Evolutionary conservation across 2,797 vertebrate species (phyloP).

Genomic region (Gallinago solitaria): DNA sequence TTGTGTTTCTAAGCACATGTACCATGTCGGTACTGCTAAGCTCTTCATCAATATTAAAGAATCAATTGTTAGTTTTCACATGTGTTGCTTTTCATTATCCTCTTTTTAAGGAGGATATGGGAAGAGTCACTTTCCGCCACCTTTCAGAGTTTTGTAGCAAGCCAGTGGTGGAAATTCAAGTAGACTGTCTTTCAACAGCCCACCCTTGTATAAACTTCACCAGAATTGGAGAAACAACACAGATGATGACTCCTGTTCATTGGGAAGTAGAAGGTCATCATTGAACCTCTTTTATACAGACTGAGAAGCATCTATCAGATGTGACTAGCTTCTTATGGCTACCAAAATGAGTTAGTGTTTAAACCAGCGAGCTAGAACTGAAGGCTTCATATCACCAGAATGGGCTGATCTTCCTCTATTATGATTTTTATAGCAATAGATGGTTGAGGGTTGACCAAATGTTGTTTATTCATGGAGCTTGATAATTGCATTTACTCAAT

Average conservation of each 20-base stretch:
- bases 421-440: background rate
- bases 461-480: background rate
- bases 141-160: background rate
- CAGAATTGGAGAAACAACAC: accelerated
- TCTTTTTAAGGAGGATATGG: background rate
- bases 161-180: background rate
- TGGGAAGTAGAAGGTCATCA: background rate
- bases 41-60: conserved; percentile 25
- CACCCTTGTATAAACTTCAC: background rate
- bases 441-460: background rate
- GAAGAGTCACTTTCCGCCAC: background rate
- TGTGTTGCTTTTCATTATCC: background rate
- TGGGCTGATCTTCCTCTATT: background rate
- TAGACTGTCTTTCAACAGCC: background rate
- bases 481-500: background rate
- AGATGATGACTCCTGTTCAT: background rate
- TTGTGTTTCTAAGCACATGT: background rate
- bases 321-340: background rate
- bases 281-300: background rate
- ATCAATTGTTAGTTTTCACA: background rate
- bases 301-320: background rate
- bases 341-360: background rate
- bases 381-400: background rate
- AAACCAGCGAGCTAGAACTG: background rate
- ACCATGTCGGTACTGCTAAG: background rate